phyloP scores from a whole-genome alignment of 2,797 vertebrate genomes.

The Cheirogaleus major region DNA sequence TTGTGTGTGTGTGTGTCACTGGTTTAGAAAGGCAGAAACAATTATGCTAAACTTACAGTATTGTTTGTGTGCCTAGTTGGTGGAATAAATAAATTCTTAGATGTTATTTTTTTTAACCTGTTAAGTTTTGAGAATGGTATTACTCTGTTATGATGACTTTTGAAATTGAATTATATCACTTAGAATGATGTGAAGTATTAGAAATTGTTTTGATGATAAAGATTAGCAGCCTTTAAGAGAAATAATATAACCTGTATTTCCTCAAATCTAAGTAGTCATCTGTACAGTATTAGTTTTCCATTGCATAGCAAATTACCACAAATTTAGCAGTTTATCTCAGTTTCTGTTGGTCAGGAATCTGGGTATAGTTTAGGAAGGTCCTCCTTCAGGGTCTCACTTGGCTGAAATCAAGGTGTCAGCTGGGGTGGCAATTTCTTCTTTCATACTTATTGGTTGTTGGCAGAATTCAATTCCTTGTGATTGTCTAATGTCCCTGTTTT shows the following conservation, averaged over 20 bases:
- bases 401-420: neutral
- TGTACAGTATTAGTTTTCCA: neutral
- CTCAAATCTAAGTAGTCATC: neutral
- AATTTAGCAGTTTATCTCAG: neutral
- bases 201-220: slow-evolving; percentile 30
- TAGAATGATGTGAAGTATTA: slow-evolving; percentile 7
- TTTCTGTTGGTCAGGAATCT: neutral
- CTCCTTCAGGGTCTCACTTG: neutral
- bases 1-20: neutral
- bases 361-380: neutral
- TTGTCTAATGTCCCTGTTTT: neutral
- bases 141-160: neutral
- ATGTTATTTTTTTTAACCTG: neutral
- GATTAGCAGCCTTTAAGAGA: slow-evolving; percentile 16
- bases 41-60: neutral
- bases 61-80: neutral
- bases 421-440: neutral
- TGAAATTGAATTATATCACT: slow-evolving; percentile 18
- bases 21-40: slow-evolving; percentile 14
- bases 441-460: neutral
- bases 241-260: neutral
- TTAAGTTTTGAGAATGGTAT: slow-evolving; percentile 21
- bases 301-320: neutral
- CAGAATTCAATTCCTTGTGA: neutral
- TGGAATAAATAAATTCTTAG: neutral